These are phyloP conservation scores for Corythaixoides concolor DNA, from an alignment of 2,113 vertebrate genomes.

Conservation along the genomic window DNA sequence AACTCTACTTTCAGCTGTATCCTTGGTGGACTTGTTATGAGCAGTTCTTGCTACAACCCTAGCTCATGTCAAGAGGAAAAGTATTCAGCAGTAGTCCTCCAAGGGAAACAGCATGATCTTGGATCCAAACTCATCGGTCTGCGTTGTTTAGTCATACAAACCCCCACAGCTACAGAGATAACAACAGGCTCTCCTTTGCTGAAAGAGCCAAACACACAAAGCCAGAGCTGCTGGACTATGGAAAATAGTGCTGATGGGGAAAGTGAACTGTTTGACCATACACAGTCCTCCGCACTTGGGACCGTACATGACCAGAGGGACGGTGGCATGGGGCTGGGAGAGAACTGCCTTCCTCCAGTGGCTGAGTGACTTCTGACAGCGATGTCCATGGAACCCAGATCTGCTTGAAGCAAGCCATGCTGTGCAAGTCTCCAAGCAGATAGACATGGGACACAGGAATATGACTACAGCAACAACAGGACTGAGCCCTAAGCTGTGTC, in stretches of 20 bases:
- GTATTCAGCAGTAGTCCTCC: background rate
- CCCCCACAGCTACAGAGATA: background rate
- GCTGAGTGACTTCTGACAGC: background rate
- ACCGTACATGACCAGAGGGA: background rate
- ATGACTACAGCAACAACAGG: background rate
- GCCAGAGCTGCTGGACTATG: background rate
- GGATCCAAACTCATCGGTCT: background rate
- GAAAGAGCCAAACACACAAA: background rate
- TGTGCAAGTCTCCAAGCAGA: background rate
- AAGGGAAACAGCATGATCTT: background rate
- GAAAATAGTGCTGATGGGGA: background rate
- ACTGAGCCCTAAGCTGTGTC: background rate
- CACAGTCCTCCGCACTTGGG: background rate
- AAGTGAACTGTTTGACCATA: background rate
- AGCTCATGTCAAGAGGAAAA: background rate
- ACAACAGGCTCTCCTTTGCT: background rate
- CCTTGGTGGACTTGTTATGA: background rate
- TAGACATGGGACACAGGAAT: background rate
- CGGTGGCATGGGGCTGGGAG: rapidly evolving
- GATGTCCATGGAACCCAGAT: background rate
- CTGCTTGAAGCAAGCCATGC: background rate
- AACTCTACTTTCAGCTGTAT: background rate
- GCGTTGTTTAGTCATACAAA: background rate
- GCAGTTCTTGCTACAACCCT: background rate
- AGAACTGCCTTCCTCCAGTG: background rate